Percentiles rank a stretch among this genome's conserved stretches.
Evolutionary conservation across 2,888 invertebrate species (phyloP).

Genomic region (Acleris sparsana): DNA sequence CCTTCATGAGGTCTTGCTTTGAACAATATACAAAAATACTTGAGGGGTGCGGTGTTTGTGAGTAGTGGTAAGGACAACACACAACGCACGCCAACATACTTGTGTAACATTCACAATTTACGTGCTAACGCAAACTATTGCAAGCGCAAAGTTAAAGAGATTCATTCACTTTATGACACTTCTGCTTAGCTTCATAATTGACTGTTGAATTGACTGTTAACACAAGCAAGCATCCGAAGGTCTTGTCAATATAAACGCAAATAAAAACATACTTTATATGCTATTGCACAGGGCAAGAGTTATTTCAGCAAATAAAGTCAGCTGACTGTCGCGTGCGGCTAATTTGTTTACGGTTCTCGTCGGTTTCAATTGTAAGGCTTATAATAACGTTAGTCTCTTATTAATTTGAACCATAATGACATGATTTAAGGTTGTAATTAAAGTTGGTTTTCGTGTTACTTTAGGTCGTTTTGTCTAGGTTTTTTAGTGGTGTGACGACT

Average conservation of each 20-base stretch:
- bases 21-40: not conserved
- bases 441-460: not conserved
- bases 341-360: constrained; percentile 17
- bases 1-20: constrained; percentile 1
- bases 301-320: constrained; percentile 9
- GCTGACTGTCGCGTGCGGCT: constrained; percentile 28
- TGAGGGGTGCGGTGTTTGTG: no score
- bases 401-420: not conserved
- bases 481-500: constrained; percentile 1
- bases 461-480: not conserved
- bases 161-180: no score
- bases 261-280: constrained; percentile 16
- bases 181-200: constrained; percentile 4
- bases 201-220: not conserved
- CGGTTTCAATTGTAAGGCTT: not conserved
- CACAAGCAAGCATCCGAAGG: constrained; percentile 3
- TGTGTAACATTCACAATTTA: no score
- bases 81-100: no score
- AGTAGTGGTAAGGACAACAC: no score
- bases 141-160: no score
- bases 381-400: not conserved
- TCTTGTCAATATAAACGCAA: constrained; percentile 10
- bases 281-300: constrained; percentile 11
- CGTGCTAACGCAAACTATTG: no score
- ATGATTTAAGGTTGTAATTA: not conserved